phyloP scores from a whole-genome alignment of 2,113 vertebrate species.

The Myrmophylax atrothorax region DNA sequence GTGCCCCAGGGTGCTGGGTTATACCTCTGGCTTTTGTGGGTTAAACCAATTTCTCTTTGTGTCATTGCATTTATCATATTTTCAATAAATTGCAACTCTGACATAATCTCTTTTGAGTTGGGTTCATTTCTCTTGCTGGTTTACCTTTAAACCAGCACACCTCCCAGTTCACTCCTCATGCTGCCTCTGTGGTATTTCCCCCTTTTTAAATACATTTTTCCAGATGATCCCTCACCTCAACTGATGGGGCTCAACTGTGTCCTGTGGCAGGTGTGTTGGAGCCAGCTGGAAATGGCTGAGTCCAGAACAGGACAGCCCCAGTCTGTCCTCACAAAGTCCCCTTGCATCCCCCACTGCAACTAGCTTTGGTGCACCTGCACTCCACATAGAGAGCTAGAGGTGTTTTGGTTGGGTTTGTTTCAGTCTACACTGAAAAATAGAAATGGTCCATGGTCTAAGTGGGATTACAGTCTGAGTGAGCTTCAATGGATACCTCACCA shows the following conservation, averaged over 20 bases:
- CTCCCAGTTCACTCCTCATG: neutral
- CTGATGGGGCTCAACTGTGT: neutral
- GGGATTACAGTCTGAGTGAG: neutral
- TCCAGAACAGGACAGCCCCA: no score
- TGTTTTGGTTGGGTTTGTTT: neutral
- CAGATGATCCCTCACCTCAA: neutral
- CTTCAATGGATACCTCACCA: neutral
- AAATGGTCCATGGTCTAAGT: neutral
- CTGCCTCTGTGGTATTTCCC: neutral
- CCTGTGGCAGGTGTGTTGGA: neutral
- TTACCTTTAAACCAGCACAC: no score
- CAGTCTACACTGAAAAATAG: neutral
- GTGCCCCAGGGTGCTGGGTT: no score
- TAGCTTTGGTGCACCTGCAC: accelerated
- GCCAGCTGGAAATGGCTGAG: neutral
- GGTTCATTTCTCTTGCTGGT: no score
- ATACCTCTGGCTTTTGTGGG: no score
- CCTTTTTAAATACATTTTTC: neutral
- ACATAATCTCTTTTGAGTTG: no score
- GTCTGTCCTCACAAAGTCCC: neutral
- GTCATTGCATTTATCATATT: no score
- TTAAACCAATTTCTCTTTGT: no score
- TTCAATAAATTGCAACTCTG: no score
- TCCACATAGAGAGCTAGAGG: accelerated
- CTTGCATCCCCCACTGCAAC: neutral